phyloP scores from a whole-genome alignment of 1,140 invertebrate species.

The Harpegnathos saltator region DNA sequence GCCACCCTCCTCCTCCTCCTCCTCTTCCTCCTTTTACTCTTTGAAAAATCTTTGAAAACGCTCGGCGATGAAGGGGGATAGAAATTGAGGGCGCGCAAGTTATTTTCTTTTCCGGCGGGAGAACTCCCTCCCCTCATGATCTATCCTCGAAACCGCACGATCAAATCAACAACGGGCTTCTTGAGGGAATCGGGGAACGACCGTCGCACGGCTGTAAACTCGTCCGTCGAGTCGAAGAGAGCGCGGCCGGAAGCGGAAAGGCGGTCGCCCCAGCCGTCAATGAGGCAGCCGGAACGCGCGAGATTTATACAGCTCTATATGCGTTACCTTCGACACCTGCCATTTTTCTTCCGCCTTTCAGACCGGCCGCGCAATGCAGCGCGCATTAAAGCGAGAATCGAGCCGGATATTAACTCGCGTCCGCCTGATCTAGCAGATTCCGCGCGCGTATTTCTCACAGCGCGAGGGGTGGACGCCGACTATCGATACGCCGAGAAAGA shows the following conservation, averaged over 20 bases:
- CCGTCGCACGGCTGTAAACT: too few relatives aligned
- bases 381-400: constrained; percentile 12
- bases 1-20: too few relatives aligned
- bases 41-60: not conserved
- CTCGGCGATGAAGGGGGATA: not conserved
- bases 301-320: constrained; percentile 5
- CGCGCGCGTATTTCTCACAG: not conserved
- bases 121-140: too few relatives aligned
- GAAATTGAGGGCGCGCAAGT: not conserved
- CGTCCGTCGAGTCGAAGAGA: too few relatives aligned
- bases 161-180: not conserved
- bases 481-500: not conserved
- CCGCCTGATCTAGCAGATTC: not conserved
- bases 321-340: not conserved
- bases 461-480: not conserved
- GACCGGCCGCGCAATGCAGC: not conserved
- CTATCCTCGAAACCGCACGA: too few relatives aligned
- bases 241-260: not conserved
- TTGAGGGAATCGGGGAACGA: too few relatives aligned
- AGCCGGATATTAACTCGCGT: constrained; percentile 31
- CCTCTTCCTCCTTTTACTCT: too few relatives aligned
- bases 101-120: too few relatives aligned
- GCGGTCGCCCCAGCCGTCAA: not conserved
- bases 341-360: not conserved
- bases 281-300: not conserved